Evolutionary conservation across 1,140 invertebrate species (phyloP), one percentile per base, ranked within the genome.

Genomic region (Drosophila nikananu): DNA sequence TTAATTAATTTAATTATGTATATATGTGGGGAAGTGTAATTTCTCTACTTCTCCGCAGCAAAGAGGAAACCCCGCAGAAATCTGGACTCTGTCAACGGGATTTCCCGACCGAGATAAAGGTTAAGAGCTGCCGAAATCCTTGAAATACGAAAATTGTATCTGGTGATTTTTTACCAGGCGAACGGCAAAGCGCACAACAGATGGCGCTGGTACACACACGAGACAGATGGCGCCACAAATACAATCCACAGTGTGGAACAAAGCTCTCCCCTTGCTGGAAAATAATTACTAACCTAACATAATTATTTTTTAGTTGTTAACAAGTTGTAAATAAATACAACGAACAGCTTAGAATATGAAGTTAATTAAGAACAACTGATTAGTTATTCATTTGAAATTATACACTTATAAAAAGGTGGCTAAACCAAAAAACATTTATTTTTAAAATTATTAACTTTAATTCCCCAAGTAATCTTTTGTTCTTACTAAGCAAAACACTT

Each of bases 1-100:
- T 84, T 84, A 87, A 87, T 87, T 87, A 87, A 87, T 87, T 87
- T 84, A 89, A 87, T 87, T 81, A 87, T 83, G 87, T 68, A 71
- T 15, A 39, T 35, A 37, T 55, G 52, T 55, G 79, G 75, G 73
- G 71, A 55, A 71, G 68, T 39, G 35, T 23, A 27, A 74, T 55
- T 57, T 57, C 42, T 70, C 79, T 59, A 49, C 65, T 67, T 57
- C 54, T 62, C n/a, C 27, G 27, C 19, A 35, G 52, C 15, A 37
- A 59, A 71, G 42, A 41, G 46, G 46, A 52, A 27, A 81, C 60
- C 77, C 84, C 83, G 44, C 80, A 83, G 35, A 64, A 83, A 78
- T 71, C 58, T 57, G 37, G 57, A 46, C 64, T 42, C 74, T 77
- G 75, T 49, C 71, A 77, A 68, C 62, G 67, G 58, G 55, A 68